Evolutionary conservation across 2,888 invertebrate species (phyloP), one percentile per base, ranked within the genome.

Genomic region (Acanthosepion pharaonis): DNA sequence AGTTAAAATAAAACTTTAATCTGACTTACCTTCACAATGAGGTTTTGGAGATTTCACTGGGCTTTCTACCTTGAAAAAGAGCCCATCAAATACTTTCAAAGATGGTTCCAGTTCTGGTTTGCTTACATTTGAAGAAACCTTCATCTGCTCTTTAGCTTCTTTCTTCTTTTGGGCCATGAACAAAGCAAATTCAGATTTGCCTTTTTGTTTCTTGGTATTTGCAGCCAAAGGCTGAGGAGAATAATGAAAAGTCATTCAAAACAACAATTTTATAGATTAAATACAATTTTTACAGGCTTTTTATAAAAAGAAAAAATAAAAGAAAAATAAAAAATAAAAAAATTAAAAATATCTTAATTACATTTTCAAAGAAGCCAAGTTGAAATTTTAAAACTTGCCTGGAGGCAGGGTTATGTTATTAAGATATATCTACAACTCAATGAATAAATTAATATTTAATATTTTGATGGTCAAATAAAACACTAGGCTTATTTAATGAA

Each of bases 161-260:
- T 96, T 95, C 95, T 96, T 96, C 96, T 97, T 96, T 94, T 96
- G 96, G 20, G 96, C 96, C 48, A 96, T 95, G 96, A 97, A 97
- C 6, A 96, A 96, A 48, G 97, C 97, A 96, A 97, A 97, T 95
- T 97, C 96, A 1, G 97, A 97, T 94, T 96, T 96, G 49, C 93
- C 95, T 94, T 96, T 96, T 51, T 95, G 95, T 94, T 96, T 96
- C 49, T 48, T 33, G 42, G 78, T 92, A 23, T 94, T 94, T 42
- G 95, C 93, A 20, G 95, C 94, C 92, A 96, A 96, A 94, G 96
- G 96, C 96, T 96, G 95, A 23, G 4, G 20, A 0, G 1, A 59
- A 20, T 5, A 59, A 20, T 59, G 23, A 59, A 23, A 59, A 23
- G 23, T 59, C 23, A 59, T 6, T 20, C 2, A 0, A 23, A 59